phyloP scores from a whole-genome alignment of 1,140 invertebrate species.

The Caenorhabditis inopinata region DNA sequence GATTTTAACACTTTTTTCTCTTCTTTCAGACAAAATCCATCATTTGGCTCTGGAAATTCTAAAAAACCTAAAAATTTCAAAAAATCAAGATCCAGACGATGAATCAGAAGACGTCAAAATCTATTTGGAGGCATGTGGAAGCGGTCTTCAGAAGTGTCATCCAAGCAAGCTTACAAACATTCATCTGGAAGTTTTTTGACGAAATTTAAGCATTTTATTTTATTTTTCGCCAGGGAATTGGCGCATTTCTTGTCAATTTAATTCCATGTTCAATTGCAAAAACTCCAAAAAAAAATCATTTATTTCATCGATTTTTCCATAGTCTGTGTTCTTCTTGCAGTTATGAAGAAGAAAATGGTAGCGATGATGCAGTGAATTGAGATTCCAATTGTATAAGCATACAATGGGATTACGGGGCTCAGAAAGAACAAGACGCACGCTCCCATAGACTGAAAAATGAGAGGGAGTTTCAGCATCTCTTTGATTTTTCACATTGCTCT shows the following conservation, averaged over 20 bases:
- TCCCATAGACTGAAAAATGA: background rate
- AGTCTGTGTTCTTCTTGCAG: background rate
- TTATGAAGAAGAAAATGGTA: background rate
- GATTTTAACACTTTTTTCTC: background rate
- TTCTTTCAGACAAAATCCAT: background rate
- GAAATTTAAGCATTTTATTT: no score
- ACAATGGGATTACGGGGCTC: background rate
- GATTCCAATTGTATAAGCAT: background rate
- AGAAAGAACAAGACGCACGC: background rate
- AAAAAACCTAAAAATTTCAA: background rate
- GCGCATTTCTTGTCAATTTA: background rate
- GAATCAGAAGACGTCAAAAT: background rate
- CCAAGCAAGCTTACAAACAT: background rate
- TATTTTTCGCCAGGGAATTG: background rate
- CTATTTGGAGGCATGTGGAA: background rate
- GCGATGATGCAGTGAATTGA: background rate
- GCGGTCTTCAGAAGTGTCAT: background rate
- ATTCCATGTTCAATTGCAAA: background rate
- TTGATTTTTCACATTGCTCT: no score
- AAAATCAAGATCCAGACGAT: background rate
- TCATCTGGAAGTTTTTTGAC: no score
- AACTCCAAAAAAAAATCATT: no score
- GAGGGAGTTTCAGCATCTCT: no score
- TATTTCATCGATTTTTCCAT: slow-evolving; percentile 7
- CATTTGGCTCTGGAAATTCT: background rate